These are phyloP conservation scores for Drosophila nr. perissopoda DNA, from an alignment of 2,888 invertebrate genomes.

Conservation along the genomic window DNA sequence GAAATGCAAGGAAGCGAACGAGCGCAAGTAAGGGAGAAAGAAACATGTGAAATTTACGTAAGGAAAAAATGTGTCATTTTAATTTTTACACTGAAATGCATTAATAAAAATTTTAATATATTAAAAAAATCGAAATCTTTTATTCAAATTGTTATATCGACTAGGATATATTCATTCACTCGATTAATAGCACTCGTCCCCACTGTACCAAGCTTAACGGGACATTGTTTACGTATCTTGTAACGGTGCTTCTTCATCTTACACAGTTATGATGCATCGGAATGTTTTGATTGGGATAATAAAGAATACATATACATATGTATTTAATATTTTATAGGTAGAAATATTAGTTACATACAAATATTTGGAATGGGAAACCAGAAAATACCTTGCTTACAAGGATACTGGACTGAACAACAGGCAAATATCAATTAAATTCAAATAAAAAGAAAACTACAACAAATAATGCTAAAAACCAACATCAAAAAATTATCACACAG, in stretches of 20 bases:
- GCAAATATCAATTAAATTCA: neutral
- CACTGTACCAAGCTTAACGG: too few relatives aligned
- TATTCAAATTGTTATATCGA: neutral
- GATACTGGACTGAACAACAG: neutral
- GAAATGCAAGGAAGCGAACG: slow-evolving; percentile 52
- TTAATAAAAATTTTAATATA: slow-evolving; percentile 77
- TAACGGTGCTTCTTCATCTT: too few relatives aligned
- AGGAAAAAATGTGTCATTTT: slow-evolving; percentile 80
- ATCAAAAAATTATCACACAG: too few relatives aligned
- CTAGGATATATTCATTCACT: neutral
- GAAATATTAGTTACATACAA: too few relatives aligned
- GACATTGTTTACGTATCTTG: too few relatives aligned
- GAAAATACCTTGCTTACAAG: neutral
- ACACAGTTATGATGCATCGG: too few relatives aligned
- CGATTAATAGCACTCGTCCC: neutral
- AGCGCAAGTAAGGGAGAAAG: slow-evolving; percentile 42
- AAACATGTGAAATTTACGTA: slow-evolving; percentile 75
- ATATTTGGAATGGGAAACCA: too few relatives aligned
- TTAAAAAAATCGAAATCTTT: slow-evolving; percentile 48
- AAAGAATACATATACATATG: too few relatives aligned
- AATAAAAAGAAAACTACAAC: neutral
- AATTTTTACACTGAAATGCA: slow-evolving; percentile 80
- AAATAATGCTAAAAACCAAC: neutral
- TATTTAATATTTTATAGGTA: neutral
- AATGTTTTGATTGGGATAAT: neutral